Base-by-base conservation (phyloP, 2,113 vertebrate genomes). In the Pimephales promelas region DNA sequence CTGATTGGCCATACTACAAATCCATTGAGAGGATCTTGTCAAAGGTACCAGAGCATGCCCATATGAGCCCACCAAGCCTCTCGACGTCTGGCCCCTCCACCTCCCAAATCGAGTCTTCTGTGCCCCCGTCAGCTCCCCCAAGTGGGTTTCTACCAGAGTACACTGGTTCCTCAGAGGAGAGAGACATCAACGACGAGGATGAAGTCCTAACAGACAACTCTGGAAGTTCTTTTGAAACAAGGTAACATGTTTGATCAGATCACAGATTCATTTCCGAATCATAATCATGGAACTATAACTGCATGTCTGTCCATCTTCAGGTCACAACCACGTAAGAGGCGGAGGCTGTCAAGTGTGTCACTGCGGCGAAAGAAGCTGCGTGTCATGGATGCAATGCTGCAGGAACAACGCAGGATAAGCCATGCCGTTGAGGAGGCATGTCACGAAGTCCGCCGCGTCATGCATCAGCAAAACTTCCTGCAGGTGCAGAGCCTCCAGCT, bases 1-100 rank as follows among this genome's bases (percentile, higher is more conserved):
- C 97, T 2, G 97, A 98, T 90, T 99, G 98, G 98, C 97, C 98
- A 49, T 99, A 98, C 91, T 99, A 94, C 89, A 96, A 96, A 92
- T 88, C 97, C 87, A 99, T 99, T 87, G 97, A 98, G 86, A 97
- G 96, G 91, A 99, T 99, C 90, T 94, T 99, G 87, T 95, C 96
- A 90, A 98, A 97, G 91, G 93, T 94, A 26, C 92, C 95, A 64
- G 97, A 98, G 89, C 95, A 95, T 73, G 95, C 92, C 10, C 94
- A 96, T 73, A 93, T 94, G 90, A 95, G 91, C 89, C 92, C 95
- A 88, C 89, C 95, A 16, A 96, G 97, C 72, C 91, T 92, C 71
- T 96, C 95, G 88, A 92, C 92, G 40, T 93, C 95, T 43, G 96
- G 95, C 16, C 95, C 97, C 26, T 98, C 96, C 54, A 95, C 92